Conservation (phyloP, 2,797 vertebrate species). For the Phrynocephalus forsythii region DNA sequence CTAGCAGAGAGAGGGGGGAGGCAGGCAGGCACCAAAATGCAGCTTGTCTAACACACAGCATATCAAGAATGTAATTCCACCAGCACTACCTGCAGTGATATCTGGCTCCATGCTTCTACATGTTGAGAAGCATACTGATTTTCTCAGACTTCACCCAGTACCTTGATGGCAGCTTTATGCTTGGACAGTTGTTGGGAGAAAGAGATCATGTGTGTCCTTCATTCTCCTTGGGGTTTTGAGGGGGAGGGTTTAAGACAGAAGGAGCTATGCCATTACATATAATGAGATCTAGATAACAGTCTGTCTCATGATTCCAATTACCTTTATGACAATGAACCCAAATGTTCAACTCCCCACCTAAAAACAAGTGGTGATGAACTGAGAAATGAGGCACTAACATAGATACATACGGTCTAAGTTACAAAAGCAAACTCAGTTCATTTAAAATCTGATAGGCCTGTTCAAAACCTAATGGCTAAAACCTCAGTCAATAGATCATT, state of each 20-base stretch:
- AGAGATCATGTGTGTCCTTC: neutral
- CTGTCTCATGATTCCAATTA: constrained; percentile 43
- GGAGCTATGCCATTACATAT: constrained; percentile 8
- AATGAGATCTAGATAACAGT: constrained; percentile 18
- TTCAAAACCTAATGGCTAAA: constrained; percentile 69
- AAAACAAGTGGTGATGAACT: constrained; percentile 68
- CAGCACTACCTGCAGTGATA: too few species aligned
- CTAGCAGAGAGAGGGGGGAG: too few species aligned
- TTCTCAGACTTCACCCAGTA: too few species aligned
- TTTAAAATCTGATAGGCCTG: constrained; percentile 57
- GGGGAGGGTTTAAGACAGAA: neutral
- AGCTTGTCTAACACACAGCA: too few species aligned
- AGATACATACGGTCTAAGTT: constrained; percentile 61
- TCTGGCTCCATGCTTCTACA: too few species aligned
- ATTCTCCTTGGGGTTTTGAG: neutral
- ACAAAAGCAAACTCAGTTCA: constrained; percentile 53
- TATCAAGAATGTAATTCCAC: too few species aligned
- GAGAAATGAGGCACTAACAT: constrained; percentile 59
- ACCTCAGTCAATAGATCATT: constrained; percentile 71
- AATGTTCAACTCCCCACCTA: constrained; percentile 39
- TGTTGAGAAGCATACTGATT: too few species aligned
- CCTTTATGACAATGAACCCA: constrained; percentile 51
- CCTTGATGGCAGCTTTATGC: neutral
- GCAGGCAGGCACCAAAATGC: too few species aligned
- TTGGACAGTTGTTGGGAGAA: neutral